A percentile compares a stretch with the other conserved stretches of the same genome.
These are phyloP conservation scores for Bradypus variegatus DNA, from an alignment of 2,797 vertebrate genomes.

Conservation along the genomic window DNA sequence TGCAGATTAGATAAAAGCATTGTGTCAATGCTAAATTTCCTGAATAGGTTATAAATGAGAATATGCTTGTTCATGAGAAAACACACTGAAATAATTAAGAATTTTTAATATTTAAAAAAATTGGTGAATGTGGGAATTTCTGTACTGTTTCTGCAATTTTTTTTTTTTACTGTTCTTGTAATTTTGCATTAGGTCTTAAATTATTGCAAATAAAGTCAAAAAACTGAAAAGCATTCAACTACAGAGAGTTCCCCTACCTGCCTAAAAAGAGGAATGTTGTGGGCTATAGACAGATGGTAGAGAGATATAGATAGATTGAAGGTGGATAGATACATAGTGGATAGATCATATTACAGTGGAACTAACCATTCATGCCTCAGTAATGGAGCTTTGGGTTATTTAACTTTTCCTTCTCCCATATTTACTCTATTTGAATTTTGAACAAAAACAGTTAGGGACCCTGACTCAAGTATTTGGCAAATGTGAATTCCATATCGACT, in stretches of 20 bases:
- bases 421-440: constrained; percentile 29
- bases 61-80: constrained; percentile 7
- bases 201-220: constrained; percentile 8
- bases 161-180: background rate
- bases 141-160: background rate
- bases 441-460: background rate
- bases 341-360: background rate
- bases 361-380: background rate
- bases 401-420: background rate
- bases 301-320: background rate
- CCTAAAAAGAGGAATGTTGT: background rate
- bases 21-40: background rate
- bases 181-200: background rate
- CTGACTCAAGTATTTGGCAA: constrained; percentile 13
- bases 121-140: background rate
- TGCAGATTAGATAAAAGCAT: background rate
- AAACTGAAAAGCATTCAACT: background rate
- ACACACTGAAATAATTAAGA: background rate
- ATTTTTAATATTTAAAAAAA: background rate
- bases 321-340: too few species aligned
- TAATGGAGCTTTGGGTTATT: background rate
- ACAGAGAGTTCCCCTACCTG: background rate
- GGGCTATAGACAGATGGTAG: too few species aligned
- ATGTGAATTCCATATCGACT: constrained; percentile 26
- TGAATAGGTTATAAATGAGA: background rate